Percentiles rank a stretch among this genome's conserved stretches.
These are phyloP conservation scores for Mimas tiliae DNA, from an alignment of 2,888 invertebrate genomes.

Conservation along the genomic window DNA sequence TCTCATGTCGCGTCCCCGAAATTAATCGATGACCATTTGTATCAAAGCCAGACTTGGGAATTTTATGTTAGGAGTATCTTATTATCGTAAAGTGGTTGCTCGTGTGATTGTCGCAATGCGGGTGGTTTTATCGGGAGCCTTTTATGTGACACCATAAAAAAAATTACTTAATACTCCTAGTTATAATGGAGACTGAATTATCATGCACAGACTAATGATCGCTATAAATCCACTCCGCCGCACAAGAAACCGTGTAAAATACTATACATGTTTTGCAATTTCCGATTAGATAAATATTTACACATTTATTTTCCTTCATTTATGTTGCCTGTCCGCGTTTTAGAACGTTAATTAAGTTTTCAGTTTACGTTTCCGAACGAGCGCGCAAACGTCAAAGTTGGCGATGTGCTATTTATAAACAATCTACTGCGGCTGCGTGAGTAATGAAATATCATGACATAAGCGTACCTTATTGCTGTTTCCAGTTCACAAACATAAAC, in stretches of 20 bases:
- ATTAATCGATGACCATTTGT: constrained; percentile 62
- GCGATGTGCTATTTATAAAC: constrained; percentile 63
- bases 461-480: constrained; percentile 33
- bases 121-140: constrained; percentile 28
- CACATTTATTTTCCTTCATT: neutral
- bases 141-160: constrained; percentile 20
- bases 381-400: constrained; percentile 51
- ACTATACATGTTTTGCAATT: neutral
- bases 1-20: constrained; percentile 52
- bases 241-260: constrained; percentile 3
- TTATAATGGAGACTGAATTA: constrained; percentile 2
- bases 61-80: constrained; percentile 27
- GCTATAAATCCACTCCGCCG: neutral
- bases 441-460: constrained; percentile 48
- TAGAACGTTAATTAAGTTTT: constrained; percentile 12
- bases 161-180: constrained; percentile 1
- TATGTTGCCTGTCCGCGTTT: neutral
- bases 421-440: constrained; percentile 49
- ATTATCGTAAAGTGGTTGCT: constrained; percentile 28
- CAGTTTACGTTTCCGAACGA: constrained; percentile 42
- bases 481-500: constrained; percentile 1
- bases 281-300: no score
- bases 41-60: constrained; percentile 37
- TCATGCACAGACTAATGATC: constrained; percentile 10
- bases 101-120: constrained; percentile 29